Evolutionary conservation across 2,113 vertebrate genomes (phyloP), one percentile per base, ranked within the genome.

Genomic region (Synchiropus splendidus): DNA sequence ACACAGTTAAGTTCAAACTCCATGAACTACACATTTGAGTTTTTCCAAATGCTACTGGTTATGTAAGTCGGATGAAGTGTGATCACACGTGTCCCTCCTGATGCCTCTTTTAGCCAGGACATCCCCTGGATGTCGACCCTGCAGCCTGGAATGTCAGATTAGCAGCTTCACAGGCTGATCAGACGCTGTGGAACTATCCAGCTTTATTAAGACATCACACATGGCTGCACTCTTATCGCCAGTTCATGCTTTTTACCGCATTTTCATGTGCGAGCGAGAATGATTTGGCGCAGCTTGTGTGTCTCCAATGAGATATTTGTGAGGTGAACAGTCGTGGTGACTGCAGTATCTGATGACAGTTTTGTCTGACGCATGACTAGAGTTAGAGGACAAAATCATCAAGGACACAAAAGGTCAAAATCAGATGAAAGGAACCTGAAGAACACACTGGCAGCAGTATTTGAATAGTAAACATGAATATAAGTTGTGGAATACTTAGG

Each of bases 361-460:
- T 64, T 41, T 45, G 32, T 47, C 36, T 48, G 59, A 66, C 51
- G 36, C 42, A 52, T 38, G 34, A 36, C 48, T 51, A 39, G 64
- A 69, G 72, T 54, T 6, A 44, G 36, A 39, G 61, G 30, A 18
- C 61, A 57, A 62, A 67, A 15, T 50, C 40, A 67, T 36, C 70
- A 77, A 82, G 79, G 79, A 54, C 75, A 69, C 55, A 58, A 48
- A 75, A 75, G 71, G 59, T 30, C 3, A 8, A 5, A 37, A 37
- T 10, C 10, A 18, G 43, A n/a, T 44, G 5, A 12, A 12, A 18
- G 13, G 1, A 21, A 12, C 37, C 47, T 45, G 16, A 12, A 4
- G 16, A 12, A 45, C 18, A 10, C 6, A 34, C 12, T 12, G 16
- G 11, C n/a, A n/a, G n/a, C n/a, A n/a, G n/a, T n/a, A n/a, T 16